Evolutionary conservation across 2,113 vertebrate species (phyloP), one percentile per base, ranked within the genome.

Genomic region (Sula dactylatra): DNA sequence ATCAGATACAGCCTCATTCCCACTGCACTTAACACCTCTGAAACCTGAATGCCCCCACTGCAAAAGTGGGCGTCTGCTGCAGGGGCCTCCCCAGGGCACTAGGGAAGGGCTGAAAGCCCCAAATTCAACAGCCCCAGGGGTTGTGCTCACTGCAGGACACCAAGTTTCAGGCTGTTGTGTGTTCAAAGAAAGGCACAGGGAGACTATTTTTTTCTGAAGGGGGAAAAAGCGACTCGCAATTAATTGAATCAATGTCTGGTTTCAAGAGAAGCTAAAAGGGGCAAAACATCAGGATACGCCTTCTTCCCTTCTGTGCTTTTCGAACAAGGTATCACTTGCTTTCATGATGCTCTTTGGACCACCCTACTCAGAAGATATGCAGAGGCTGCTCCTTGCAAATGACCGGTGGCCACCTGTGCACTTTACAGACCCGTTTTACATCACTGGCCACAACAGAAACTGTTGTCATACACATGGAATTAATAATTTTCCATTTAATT

Each of bases 381-480:
- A 32, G 14, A 19, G 16, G 24, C 34, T 64, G 25, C n/a, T 76
- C 52, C 44, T 82, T 89, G 40, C 36, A 44, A 20, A 31, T 40
- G 40, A 85, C n/a, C 47, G 4, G 2, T 1, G 9, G 47, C 27
- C 8, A 2, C 16, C 7, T 2, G 0, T n/a, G 45, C 4, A 2
- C 10, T 70, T 83, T 66, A 49, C 10, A 22, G 38, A 73, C 20
- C 55, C 2, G 1, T 69, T 94, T 82, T 70, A 82, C 22, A 49
- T 16, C 52, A 80, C 8, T 2, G 5, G 18, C 32, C 54, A 88
- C 62, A 80, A 73, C 1, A 1, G 15, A 67, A 3, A 26, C 49
- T 58, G 20, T 66, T 55, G 36, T 69, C 27, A 34, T 38, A 69
- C 0, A 1, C 19, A 27, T 4, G 47, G 52, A 69, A 85, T 52